Percentiles rank a stretch among this genome's conserved stretches.
Evolutionary conservation across 2,888 invertebrate genomes (phyloP).

Genomic region (Ornithoptera alexandrae): DNA sequence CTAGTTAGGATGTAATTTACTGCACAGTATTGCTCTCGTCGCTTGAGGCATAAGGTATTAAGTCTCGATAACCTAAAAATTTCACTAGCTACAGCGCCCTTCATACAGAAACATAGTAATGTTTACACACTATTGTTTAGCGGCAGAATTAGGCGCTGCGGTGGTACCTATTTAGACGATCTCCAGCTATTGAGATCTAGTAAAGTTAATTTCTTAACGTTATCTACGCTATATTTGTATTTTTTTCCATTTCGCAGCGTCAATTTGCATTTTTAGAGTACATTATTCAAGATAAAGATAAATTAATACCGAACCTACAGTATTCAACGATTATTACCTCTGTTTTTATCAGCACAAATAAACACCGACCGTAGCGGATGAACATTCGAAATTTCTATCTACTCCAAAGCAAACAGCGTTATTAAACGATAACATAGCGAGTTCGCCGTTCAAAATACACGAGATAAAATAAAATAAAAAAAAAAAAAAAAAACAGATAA

Average conservation of each 20-base stretch:
- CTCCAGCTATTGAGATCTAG: no score
- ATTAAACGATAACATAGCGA: constrained; percentile 51
- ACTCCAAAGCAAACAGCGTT: constrained; percentile 47
- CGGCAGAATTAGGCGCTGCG: no score
- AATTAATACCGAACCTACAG: no score
- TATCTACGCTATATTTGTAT: not conserved
- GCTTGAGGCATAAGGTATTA: no score
- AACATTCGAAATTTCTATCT: constrained; percentile 45
- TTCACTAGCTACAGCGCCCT: no score
- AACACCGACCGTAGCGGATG: constrained; percentile 29
- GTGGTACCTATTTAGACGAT: no score
- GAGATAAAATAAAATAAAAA: constrained; percentile 38
- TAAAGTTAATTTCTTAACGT: not conserved
- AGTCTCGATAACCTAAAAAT: no score
- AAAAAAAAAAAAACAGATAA: constrained; percentile 46
- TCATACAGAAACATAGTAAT: no score
- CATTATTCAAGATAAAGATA: no score
- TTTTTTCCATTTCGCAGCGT: not conserved
- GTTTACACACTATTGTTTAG: no score
- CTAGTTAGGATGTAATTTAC: no score
- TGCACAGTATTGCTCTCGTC: no score
- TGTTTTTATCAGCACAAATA: constrained; percentile 3
- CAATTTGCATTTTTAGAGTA: not conserved
- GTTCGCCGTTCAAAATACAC: constrained; percentile 48
- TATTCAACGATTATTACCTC: constrained; percentile 9